phyloP scores from a whole-genome alignment of 2,888 invertebrate species.

The Conchocele bisecta region DNA sequence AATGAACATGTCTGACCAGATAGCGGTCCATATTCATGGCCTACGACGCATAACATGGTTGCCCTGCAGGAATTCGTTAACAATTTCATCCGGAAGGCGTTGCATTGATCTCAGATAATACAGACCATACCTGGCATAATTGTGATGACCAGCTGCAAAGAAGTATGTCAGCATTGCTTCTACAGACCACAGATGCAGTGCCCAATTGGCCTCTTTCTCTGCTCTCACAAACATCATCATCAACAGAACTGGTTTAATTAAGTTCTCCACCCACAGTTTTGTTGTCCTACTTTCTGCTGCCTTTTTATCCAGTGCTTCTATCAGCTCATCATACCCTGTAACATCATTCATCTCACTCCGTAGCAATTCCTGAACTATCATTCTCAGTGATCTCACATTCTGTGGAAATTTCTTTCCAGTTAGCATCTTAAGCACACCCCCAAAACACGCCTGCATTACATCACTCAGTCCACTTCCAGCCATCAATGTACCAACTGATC shows the following conservation, averaged over 20 bases:
- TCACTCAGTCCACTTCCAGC: conserved; percentile 56
- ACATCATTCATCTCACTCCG: neutral
- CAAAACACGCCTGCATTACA: conserved; percentile 51
- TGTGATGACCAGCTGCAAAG: conserved; percentile 57
- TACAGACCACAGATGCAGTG: conserved; percentile 52
- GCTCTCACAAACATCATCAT: conserved; percentile 56
- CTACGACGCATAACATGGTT: conserved; percentile 59
- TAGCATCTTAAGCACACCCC: conserved; percentile 59
- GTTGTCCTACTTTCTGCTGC: conserved; percentile 5
- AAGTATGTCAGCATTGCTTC: conserved; percentile 58
- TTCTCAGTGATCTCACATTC: conserved; percentile 31
- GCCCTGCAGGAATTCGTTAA: conserved; percentile 40
- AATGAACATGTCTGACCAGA: conserved; percentile 62
- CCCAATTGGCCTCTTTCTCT: conserved; percentile 56
- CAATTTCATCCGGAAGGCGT: conserved; percentile 33
- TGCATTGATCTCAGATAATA: conserved; percentile 59
- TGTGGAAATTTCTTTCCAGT: conserved; percentile 55
- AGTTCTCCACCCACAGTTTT: conserved; percentile 49
- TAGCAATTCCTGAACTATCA: conserved; percentile 34
- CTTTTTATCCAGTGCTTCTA: conserved; percentile 31
- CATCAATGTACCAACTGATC: conserved; percentile 56
- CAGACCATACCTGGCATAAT: conserved; percentile 58
- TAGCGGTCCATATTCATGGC: conserved; percentile 61
- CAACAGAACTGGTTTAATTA: conserved; percentile 56
- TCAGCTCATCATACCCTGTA: conserved; percentile 17